Conservation (phyloP, 2,113 vertebrate genomes). For the Melanerpes aurifrons region DNA sequence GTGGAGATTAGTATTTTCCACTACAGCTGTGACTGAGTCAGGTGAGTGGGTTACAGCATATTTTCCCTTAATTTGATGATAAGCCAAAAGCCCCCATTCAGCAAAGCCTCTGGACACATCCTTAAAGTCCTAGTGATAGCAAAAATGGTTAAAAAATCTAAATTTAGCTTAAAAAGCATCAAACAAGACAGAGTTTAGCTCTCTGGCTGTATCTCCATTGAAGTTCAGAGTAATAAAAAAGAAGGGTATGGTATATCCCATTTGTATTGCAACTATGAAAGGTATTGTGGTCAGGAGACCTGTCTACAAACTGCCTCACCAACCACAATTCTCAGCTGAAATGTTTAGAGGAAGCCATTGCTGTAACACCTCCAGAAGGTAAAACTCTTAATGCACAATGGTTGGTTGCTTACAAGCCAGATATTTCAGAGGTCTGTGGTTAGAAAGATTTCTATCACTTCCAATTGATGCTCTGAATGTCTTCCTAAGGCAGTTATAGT, state of each 20-base stretch:
- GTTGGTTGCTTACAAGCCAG: not conserved
- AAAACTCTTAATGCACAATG: not conserved
- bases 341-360: not conserved
- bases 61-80: not conserved
- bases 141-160: not conserved
- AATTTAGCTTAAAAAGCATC: not conserved
- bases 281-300: not conserved
- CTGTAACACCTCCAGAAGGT: not conserved
- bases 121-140: not conserved
- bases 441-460: not conserved
- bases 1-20: not conserved
- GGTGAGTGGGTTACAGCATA: not conserved
- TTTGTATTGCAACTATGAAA: not conserved
- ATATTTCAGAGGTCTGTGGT: not conserved
- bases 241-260: not conserved
- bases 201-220: not conserved
- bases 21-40: not conserved
- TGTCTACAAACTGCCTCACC: not conserved
- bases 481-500: not conserved
- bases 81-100: not conserved
- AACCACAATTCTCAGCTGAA: not conserved
- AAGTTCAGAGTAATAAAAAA: not conserved
- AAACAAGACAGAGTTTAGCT: not conserved
- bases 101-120: not conserved
- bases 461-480: not conserved